Evolutionary conservation across 2,797 vertebrate genomes (phyloP), one percentile per base, ranked within the genome.

Genomic region (Taenioides sp.): DNA sequence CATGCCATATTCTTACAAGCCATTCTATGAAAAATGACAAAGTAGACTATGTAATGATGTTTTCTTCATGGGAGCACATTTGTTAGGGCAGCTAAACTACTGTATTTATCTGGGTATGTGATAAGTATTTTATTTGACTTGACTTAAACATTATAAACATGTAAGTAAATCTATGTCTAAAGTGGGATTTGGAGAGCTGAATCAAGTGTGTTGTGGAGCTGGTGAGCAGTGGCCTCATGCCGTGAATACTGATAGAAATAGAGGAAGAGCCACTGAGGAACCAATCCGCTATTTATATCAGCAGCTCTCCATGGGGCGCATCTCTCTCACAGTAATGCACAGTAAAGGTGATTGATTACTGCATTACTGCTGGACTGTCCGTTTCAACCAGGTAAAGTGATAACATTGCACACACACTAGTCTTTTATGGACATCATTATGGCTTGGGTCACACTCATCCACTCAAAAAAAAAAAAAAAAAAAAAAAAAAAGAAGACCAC

Each of bases 331-430:
- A 79, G 87, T 92, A 93, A 92, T 91, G 90, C 89, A 87, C 87
- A 86, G 90, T 90, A 91, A 90, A 91, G 89, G 89, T 92, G 91
- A 93, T 92, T 90, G 91, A 93, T 92, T 88, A 84, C 81, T 80
- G 79, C 37, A 84, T 89, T 91, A 90, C 82, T 82, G 84, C 84
- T 83, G 86, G 86, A 90, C 87, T 85, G 88, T 87, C 88, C 68
- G 60, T 91, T 86, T 88, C 87, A 86, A 87, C 81, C 65, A 76
- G 77, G 80, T 65, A 73, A 89, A 88, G 82, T 88, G 88, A 91
- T 91, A 85, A 89, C 87, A 92, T 92, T 88, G 92, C 87, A 25
- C 60, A 74, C 76, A 68, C 84, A 84, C 79, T 80, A 70, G 79
- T 87, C 88, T 84, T 66, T 86, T 89, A 87, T 87, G 86, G 92